phyloP scores from a whole-genome alignment of 2,113 vertebrate genomes.

The Cyphomyrus discorhynchus region DNA sequence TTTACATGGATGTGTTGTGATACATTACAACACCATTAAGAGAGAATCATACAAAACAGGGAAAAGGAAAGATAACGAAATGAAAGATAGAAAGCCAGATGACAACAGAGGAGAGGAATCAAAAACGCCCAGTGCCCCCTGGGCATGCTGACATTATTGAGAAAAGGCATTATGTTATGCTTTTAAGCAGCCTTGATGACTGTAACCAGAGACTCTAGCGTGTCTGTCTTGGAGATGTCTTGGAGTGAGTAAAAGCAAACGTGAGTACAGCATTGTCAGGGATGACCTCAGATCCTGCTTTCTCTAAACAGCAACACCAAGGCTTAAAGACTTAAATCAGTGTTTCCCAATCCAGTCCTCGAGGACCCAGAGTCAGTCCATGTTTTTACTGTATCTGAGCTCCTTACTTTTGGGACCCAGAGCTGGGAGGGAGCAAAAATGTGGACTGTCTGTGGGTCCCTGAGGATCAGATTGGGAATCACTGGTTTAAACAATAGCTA shows the following conservation, averaged over 20 bases:
- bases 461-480: too few relatives aligned
- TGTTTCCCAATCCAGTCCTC: background rate
- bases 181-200: too few relatives aligned
- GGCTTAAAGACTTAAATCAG: background rate
- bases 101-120: background rate
- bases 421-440: background rate
- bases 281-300: background rate
- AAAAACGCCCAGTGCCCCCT: background rate
- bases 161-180: too few relatives aligned
- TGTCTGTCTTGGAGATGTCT: background rate
- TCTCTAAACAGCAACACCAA: background rate
- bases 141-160: too few relatives aligned
- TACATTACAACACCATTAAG: background rate
- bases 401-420: too few relatives aligned
- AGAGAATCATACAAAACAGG: background rate
- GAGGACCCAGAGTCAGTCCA: too few relatives aligned
- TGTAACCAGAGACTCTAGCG: too few relatives aligned
- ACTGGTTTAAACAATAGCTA: background rate
- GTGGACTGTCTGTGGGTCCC: too few relatives aligned
- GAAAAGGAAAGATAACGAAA: background rate
- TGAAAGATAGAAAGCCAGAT: background rate
- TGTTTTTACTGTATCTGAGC: too few relatives aligned
- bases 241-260: background rate
- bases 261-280: background rate
- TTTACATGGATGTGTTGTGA: background rate